phyloP scores from a whole-genome alignment of 2,797 vertebrate genomes.

The Microctenopoma lineatum region DNA sequence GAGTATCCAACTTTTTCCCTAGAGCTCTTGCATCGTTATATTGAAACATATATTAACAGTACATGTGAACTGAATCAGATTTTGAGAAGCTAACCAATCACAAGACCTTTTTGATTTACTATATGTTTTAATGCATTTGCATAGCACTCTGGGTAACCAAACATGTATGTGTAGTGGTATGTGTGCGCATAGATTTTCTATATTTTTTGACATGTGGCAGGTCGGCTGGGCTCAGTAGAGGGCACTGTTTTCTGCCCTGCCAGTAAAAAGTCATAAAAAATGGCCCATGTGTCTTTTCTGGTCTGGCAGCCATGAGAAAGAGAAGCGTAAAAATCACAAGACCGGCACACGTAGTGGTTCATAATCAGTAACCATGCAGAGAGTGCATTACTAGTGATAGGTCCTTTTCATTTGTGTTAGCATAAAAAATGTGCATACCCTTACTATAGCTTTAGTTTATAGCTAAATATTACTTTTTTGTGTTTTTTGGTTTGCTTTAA shows the following conservation, averaged over 20 bases:
- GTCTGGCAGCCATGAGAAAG: neutral
- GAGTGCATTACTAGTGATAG: too few relatives aligned
- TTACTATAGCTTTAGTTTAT: too few relatives aligned
- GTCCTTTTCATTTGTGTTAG: too few relatives aligned
- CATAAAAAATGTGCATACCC: too few relatives aligned
- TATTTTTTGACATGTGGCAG: neutral
- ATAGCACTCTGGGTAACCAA: conserved; percentile 5
- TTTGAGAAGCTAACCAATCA: conserved; percentile 46
- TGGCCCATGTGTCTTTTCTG: neutral
- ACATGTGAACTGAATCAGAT: conserved; percentile 43
- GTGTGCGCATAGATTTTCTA: neutral
- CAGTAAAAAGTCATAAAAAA: neutral
- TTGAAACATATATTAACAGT: conserved; percentile 35
- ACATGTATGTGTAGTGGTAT: neutral
- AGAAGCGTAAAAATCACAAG: neutral
- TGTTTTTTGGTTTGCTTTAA: too few relatives aligned
- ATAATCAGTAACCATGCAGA: too few relatives aligned
- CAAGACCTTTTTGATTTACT: conserved; percentile 22
- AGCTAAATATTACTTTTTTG: too few relatives aligned
- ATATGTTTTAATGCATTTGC: conserved; percentile 11
- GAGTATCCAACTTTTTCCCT: conserved; percentile 35
- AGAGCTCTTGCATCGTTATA: conserved; percentile 33
- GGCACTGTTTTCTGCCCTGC: neutral
- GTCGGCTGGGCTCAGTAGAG: too few relatives aligned
- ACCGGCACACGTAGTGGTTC: too few relatives aligned